A percentile compares a stretch with the other conserved stretches of the same genome.
Evolutionary conservation across 2,113 vertebrate genomes (phyloP).

Genomic region (Percina caprodes): DNA sequence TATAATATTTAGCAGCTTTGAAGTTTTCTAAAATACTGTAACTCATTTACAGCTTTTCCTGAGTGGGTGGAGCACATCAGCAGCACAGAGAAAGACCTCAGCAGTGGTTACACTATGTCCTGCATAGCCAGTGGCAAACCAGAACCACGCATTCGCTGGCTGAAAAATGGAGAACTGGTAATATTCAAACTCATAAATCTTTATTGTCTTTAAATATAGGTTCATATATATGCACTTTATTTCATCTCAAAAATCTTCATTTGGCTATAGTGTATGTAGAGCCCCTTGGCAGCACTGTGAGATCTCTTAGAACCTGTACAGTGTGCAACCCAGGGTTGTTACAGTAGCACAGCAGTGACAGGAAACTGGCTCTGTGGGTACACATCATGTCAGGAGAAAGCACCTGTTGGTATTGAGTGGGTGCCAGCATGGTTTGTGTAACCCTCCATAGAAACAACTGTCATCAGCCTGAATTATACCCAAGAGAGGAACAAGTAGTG

Average conservation of each 20-base stretch:
- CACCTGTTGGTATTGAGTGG: slow-evolving; percentile 61
- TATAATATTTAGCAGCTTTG: slow-evolving; percentile 24
- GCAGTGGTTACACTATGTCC: slow-evolving; percentile 91
- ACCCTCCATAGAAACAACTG: slow-evolving; percentile 50
- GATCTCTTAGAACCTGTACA: not conserved
- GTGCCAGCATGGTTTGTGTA: slow-evolving; percentile 57
- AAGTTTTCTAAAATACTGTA: not conserved
- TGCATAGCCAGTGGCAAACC: slow-evolving; percentile 92
- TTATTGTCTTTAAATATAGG: not conserved
- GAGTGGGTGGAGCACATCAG: slow-evolving; percentile 94
- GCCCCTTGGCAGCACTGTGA: not conserved
- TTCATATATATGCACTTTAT: too few relatives aligned
- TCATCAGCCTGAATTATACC: slow-evolving; percentile 43
- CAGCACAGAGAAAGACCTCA: slow-evolving; percentile 91
- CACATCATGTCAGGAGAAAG: slow-evolving; percentile 42
- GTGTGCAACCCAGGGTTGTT: slow-evolving; percentile 25
- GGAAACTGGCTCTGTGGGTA: slow-evolving; percentile 53
- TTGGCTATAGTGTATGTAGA: not conserved
- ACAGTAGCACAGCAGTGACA: slow-evolving; percentile 54
- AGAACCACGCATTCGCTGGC: slow-evolving; percentile 90
- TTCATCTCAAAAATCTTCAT: not conserved
- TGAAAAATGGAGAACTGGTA: slow-evolving; percentile 92
- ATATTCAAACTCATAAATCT: slow-evolving; percentile 26
- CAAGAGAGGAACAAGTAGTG: slow-evolving; percentile 47
- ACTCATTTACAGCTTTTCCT: slow-evolving; percentile 87